phyloP scores from a whole-genome alignment of 2,113 vertebrate genomes.

The Notechis scutatus region DNA sequence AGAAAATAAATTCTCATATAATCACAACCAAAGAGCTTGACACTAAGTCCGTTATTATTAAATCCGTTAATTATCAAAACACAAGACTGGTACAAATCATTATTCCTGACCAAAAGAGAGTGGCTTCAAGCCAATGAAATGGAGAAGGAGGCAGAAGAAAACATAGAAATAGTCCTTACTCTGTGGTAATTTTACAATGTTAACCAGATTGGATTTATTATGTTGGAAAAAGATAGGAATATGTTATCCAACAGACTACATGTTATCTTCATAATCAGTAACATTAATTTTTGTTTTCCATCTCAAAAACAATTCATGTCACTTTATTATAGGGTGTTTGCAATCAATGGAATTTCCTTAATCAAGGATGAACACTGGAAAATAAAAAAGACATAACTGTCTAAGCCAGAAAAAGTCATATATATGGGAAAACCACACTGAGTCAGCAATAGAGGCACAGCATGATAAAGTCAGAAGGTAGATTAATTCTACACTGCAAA shows the following conservation, averaged over 20 bases:
- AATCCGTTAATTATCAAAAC: neutral
- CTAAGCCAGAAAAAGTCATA: neutral
- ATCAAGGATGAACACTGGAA: neutral
- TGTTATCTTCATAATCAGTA: neutral
- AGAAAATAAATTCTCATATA: neutral
- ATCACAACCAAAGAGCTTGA: neutral
- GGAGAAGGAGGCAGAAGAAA: too few relatives aligned
- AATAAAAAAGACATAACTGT: neutral
- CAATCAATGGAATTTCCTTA: neutral
- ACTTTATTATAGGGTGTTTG: neutral
- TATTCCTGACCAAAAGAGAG: neutral
- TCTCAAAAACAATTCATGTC: neutral
- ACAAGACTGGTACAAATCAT: neutral
- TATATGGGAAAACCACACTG: neutral
- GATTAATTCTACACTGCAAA: neutral
- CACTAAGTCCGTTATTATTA: neutral
- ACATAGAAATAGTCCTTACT: too few relatives aligned
- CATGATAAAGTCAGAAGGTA: neutral
- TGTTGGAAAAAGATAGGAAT: neutral
- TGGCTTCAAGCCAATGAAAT: neutral
- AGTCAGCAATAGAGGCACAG: neutral
- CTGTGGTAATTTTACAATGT: neutral
- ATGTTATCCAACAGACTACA: neutral
- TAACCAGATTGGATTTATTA: neutral
- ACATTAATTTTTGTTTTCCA: neutral